phyloP scores from a whole-genome alignment of 2,888 invertebrate genomes.

The Hirudinaria manillensis region DNA sequence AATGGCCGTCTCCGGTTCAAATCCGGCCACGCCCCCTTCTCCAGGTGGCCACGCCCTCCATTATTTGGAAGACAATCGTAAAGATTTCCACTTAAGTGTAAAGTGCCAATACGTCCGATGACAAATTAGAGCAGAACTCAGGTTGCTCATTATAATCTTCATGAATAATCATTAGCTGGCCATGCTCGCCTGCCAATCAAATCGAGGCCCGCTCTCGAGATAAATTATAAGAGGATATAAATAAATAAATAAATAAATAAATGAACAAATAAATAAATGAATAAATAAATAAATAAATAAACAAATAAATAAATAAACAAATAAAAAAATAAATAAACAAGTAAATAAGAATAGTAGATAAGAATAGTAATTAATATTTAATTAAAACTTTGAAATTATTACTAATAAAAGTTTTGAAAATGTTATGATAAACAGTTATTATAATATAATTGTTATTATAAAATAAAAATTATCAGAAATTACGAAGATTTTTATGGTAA shows the following conservation, averaged over 20 bases:
- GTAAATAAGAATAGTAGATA: neutral
- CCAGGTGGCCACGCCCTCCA: constrained; percentile 7
- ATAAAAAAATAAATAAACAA: neutral
- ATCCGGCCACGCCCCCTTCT: neutral
- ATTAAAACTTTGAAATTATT: too few relatives aligned
- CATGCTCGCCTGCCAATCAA: neutral
- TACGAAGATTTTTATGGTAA: too few relatives aligned
- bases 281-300: neutral
- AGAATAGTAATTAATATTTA: too few relatives aligned
- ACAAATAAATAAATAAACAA: neutral
- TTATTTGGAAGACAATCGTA: constrained; percentile 16
- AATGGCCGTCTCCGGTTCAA: neutral
- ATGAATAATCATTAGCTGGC: constrained; percentile 12
- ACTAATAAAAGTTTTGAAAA: too few relatives aligned
- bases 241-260: neutral
- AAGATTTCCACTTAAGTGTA: constrained; percentile 11
- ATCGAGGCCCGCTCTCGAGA: neutral
- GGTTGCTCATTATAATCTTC: neutral
- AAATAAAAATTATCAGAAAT: too few relatives aligned
- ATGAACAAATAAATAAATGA: neutral
- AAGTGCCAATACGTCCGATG: constrained; percentile 10
- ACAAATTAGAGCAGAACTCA: neutral
- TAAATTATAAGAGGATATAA: neutral
- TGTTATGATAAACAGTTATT: too few relatives aligned
- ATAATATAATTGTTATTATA: too few relatives aligned